These are phyloP conservation scores for Stenodera caucasica DNA, from an alignment of 2,888 invertebrate species.

Conservation along the genomic window DNA sequence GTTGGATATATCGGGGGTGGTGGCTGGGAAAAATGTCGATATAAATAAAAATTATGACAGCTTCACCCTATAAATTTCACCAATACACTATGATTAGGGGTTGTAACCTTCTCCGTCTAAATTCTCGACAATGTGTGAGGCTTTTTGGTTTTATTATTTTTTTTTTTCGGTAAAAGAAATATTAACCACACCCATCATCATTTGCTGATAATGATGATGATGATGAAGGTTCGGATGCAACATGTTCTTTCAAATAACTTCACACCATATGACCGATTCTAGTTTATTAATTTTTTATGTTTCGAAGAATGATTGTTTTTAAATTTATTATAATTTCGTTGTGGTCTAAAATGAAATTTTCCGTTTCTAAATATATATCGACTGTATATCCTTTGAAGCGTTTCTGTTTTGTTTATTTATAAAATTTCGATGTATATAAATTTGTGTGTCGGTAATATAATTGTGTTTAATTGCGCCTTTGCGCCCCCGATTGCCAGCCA, in stretches of 20 bases:
- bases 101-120: conserved; percentile 38
- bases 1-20: conserved; percentile 12
- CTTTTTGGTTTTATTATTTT: conserved; percentile 21
- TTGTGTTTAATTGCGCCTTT: conserved; percentile 21
- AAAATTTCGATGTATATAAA: background rate
- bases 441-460: conserved; percentile 8
- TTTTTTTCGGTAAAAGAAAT: background rate
- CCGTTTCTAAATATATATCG: conserved; percentile 1
- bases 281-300: background rate
- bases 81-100: conserved; percentile 45
- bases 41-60: conserved; percentile 45
- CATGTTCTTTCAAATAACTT: conserved; percentile 3
- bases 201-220: background rate
- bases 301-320: background rate
- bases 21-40: conserved; percentile 38
- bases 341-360: conserved; percentile 4
- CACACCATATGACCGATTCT: conserved; percentile 1
- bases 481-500: background rate
- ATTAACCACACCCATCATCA: conserved; percentile 6
- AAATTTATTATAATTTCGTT: background rate
- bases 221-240: conserved; percentile 7
- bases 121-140: conserved; percentile 34
- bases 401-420: background rate
- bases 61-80: conserved; percentile 45
- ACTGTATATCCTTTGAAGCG: background rate